Evolutionary conservation across 2,797 vertebrate genomes (phyloP), one percentile per base, ranked within the genome.

Genomic region (Lepus townsendii): DNA sequence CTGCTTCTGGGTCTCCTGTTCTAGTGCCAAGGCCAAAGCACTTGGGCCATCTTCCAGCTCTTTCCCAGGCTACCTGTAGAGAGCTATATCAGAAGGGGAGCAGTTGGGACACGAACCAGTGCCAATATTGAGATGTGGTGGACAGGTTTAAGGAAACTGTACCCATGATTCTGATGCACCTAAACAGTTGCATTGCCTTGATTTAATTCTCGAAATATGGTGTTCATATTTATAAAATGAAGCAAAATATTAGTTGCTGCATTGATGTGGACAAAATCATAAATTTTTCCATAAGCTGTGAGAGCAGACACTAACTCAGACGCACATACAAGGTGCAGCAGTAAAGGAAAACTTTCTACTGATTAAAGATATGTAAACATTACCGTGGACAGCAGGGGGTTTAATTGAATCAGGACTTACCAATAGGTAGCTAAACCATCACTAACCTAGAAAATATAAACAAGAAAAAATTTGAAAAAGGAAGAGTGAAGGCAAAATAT

Each of bases 141-240:
- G 10, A 60, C 16, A 8, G 1, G 4, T 38, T 24, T 65, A 20
- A 50, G 0, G 32, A 60, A 75, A 13, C 35, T 12, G 22, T 4
- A 1, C 17, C 26, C 27, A 26, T 9, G 13, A 83, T 63, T 73
- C 10, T 68, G 8, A 5, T 20, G 0, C 30, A 7, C 7, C 24
- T 12, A 47, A 16, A 91, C 76, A 73, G 4, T 5, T 19, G n/a
- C 3, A 78, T 30, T 9, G 30, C 16, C 12, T 73, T 78, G 22
- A 50, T 71, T 86, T 35, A 65, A 42, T 42, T n/a, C 42, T 91
- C 13, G 47, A 6, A 66, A 4, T 13, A 47, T 47, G 42, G 42
- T 75, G 88, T 83, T 69, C 12, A 75, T 42, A 57, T 71, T 71
- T 87, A 35, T 90, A 77, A 75, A 91, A 75, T 72, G 30, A 77